Percentiles rank a stretch among this genome's conserved stretches.
These are phyloP conservation scores for Fratercula arctica DNA, from an alignment of 2,797 vertebrate species.

Conservation along the genomic window DNA sequence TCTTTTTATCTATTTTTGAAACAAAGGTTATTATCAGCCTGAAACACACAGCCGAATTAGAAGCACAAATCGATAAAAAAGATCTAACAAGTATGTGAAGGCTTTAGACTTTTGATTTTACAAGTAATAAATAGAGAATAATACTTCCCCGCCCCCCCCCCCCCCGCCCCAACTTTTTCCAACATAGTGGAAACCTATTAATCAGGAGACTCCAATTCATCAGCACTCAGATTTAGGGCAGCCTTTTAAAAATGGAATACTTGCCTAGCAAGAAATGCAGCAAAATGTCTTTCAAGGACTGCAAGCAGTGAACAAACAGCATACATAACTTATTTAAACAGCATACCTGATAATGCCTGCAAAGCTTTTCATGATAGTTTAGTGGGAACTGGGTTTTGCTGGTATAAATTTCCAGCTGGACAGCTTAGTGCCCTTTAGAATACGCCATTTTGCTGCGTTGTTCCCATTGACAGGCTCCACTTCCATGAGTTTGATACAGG, in stretches of 20 bases:
- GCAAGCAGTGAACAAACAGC: neutral
- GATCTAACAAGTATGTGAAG: slow-evolving; percentile 5
- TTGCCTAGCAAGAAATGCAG: slow-evolving; percentile 25
- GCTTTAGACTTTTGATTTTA: slow-evolving; percentile 13
- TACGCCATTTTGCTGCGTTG: neutral
- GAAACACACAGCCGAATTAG: slow-evolving; percentile 21
- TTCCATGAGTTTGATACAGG: neutral
- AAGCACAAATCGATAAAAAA: slow-evolving; percentile 10
- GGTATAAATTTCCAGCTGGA: neutral
- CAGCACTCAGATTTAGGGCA: slow-evolving; percentile 11
- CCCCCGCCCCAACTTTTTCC: neutral
- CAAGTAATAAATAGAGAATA: slow-evolving; percentile 6
- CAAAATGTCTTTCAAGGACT: slow-evolving; percentile 27
- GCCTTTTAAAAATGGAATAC: slow-evolving; percentile 27
- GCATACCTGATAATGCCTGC: neutral
- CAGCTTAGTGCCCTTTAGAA: neutral
- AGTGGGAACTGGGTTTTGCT: neutral
- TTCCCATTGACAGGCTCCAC: neutral
- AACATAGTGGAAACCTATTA: neutral
- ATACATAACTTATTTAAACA: neutral
- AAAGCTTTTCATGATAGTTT: neutral
- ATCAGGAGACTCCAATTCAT: neutral
- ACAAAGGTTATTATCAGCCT: slow-evolving; percentile 49
- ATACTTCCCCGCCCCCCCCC: no score
- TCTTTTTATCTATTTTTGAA: slow-evolving; percentile 51